Percentiles rank a stretch among this genome's conserved stretches.
phyloP scores from a whole-genome alignment of 1,140 invertebrate genomes.

The Mya arenaria region DNA sequence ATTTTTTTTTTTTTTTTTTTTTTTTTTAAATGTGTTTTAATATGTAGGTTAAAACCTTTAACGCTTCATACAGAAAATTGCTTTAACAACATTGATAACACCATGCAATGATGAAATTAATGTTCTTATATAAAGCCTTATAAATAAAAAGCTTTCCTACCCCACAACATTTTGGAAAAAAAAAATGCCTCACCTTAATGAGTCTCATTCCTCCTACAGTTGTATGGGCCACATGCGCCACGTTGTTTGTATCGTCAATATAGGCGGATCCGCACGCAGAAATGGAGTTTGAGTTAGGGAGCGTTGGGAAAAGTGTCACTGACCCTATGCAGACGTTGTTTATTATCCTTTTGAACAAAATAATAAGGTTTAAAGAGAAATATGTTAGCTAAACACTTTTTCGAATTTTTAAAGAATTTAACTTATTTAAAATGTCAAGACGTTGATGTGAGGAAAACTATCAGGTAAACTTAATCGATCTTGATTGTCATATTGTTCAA shows the following conservation, averaged over 20 bases:
- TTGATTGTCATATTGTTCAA: no score
- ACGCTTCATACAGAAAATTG: no score
- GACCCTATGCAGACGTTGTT: slow-evolving; percentile 25
- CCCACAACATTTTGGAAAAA: not conserved
- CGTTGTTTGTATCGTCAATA: slow-evolving; percentile 34
- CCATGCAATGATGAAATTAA: not conserved
- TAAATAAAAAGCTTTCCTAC: not conserved
- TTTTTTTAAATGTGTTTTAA: no score
- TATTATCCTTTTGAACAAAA: not conserved
- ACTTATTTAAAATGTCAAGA: no score
- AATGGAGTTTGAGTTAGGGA: not conserved
- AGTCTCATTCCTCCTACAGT: slow-evolving; percentile 31
- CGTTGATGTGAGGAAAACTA: no score
- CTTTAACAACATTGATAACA: not conserved
- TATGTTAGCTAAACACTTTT: no score
- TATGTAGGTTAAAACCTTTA: no score
- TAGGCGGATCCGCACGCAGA: slow-evolving; percentile 25
- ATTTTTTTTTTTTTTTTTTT: no score
- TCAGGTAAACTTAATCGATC: no score
- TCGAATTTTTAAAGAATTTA: no score
- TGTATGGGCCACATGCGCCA: slow-evolving; percentile 5
- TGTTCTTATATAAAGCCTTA: not conserved
- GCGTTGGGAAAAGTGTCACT: slow-evolving; percentile 27
- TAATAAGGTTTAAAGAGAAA: no score
- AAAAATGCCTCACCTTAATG: not conserved